Evolutionary conservation across 2,797 vertebrate species (phyloP).

Genomic region (Xyrichtys novacula): DNA sequence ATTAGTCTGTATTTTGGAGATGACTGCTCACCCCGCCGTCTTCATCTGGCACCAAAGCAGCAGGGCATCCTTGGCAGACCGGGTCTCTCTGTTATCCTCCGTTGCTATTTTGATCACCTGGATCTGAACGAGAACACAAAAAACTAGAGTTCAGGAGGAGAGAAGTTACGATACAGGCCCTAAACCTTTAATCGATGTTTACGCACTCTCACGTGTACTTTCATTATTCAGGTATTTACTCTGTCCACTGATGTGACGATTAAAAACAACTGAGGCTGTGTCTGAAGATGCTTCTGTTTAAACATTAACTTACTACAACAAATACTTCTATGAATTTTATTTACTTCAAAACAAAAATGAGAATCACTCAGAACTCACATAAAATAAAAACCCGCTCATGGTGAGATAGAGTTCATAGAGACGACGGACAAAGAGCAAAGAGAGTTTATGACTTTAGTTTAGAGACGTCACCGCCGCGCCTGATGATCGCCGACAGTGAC

Average conservation of each 20-base stretch:
- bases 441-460: constrained; percentile 2
- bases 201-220: not conserved
- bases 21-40: constrained; percentile 91
- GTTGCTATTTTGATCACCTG: constrained; percentile 97
- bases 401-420: not conserved
- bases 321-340: not conserved
- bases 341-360: no score
- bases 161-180: not conserved
- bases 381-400: no score
- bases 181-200: not conserved
- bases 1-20: not conserved
- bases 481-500: constrained; percentile 58
- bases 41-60: constrained; percentile 99
- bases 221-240: no score
- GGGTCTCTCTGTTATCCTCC: constrained; percentile 95
- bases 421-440: constrained; percentile 1
- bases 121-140: constrained; percentile 82
- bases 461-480: constrained; percentile 8
- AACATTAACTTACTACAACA: not conserved
- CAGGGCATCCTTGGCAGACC: constrained; percentile 95
- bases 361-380: not conserved
- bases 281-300: not conserved
- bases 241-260: not conserved
- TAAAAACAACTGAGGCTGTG: not conserved
- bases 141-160: constrained; percentile 14